Evolutionary conservation across 2,113 vertebrate genomes (phyloP).

Genomic region (Lipotes vexillifer): DNA sequence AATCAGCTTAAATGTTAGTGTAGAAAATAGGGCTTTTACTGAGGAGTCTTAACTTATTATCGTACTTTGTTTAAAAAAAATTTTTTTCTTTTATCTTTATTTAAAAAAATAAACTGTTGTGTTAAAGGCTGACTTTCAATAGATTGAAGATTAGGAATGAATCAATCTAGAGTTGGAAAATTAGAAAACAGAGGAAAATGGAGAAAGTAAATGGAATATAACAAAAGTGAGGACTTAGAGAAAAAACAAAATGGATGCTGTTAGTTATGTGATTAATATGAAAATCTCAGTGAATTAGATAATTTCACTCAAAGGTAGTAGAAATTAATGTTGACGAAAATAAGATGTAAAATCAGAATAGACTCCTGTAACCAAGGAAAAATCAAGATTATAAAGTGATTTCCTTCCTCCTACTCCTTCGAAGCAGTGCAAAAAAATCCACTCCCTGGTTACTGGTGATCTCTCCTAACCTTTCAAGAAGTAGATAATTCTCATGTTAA

Average conservation of each 20-base stretch:
- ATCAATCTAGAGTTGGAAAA: background rate
- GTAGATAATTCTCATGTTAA: background rate
- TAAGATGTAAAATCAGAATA: background rate
- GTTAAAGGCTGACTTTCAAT: background rate
- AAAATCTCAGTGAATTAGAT: background rate
- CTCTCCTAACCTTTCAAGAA: background rate
- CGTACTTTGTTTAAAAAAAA: background rate
- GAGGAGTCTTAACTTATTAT: background rate
- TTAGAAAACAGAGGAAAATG: background rate
- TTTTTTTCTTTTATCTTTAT: background rate
- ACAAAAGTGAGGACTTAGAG: background rate
- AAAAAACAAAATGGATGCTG: background rate
- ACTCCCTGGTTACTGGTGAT: background rate
- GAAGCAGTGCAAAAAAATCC: background rate
- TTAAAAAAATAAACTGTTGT: background rate
- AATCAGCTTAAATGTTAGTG: background rate
- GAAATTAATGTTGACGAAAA: background rate
- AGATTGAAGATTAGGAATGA: background rate
- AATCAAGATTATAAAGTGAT: background rate
- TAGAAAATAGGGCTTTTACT: background rate
- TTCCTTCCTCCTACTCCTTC: background rate
- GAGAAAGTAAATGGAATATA: background rate
- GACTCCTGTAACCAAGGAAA: background rate
- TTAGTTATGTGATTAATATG: background rate
- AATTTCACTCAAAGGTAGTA: background rate